phyloP scores from a whole-genome alignment of 2,113 vertebrate genomes.

The Tauraco erythrolophus region DNA sequence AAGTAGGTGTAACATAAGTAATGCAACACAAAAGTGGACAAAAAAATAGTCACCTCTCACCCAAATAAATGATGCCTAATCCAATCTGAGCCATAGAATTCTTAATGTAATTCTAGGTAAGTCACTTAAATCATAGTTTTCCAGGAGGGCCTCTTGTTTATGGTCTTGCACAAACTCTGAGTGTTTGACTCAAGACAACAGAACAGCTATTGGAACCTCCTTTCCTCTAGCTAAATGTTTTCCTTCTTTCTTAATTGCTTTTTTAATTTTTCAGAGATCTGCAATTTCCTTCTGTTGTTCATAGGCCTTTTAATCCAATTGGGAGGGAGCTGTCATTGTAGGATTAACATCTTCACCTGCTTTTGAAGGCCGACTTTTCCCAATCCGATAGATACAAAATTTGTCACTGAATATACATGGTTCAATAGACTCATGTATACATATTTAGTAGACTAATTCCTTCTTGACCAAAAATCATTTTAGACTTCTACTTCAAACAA shows the following conservation, averaged over 20 bases:
- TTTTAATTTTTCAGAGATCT: neutral
- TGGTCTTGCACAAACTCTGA: neutral
- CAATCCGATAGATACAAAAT: constrained; percentile 27
- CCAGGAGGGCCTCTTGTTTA: neutral
- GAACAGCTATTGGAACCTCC: neutral
- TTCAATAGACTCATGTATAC: neutral
- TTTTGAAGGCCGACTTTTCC: neutral
- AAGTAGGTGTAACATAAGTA: neutral
- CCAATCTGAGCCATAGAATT: neutral
- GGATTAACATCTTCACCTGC: constrained; percentile 24
- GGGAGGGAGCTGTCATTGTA: neutral
- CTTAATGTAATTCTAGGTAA: neutral
- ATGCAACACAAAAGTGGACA: neutral
- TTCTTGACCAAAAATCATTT: constrained; percentile 28
- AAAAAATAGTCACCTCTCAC: neutral
- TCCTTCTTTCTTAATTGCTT: neutral
- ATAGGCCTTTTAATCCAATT: neutral
- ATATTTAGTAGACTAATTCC: constrained; percentile 36
- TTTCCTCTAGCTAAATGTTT: neutral
- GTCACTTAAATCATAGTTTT: neutral
- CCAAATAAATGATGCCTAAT: neutral
- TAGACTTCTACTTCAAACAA: constrained; percentile 56
- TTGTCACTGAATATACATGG: constrained; percentile 8
- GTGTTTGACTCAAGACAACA: neutral
- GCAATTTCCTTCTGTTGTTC: neutral